Evolutionary conservation across 2,888 invertebrate species (phyloP).

Genomic region (Polydrusus tereticollis): DNA sequence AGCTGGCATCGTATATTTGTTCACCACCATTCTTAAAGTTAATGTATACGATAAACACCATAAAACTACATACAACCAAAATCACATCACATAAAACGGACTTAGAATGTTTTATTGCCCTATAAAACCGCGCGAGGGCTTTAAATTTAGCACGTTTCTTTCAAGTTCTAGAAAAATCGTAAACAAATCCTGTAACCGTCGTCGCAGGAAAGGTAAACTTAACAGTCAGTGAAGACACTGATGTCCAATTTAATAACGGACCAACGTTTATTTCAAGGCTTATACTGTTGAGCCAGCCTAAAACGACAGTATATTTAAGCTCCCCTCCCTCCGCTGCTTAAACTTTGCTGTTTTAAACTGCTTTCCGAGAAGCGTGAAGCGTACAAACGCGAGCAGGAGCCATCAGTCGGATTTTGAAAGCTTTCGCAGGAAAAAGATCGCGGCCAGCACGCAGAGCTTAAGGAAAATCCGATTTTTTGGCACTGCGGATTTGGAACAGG

Average conservation of each 20-base stretch:
- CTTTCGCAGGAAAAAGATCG: slow-evolving; percentile 33
- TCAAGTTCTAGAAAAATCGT: slow-evolving; percentile 30
- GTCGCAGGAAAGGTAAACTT: slow-evolving; percentile 23
- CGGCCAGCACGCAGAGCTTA: slow-evolving; percentile 9
- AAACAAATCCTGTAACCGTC: slow-evolving; percentile 24
- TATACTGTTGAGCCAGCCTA: slow-evolving; percentile 52
- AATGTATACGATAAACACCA: slow-evolving; percentile 37
- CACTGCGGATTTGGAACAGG: slow-evolving; percentile 38
- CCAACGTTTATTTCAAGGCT: slow-evolving; percentile 41
- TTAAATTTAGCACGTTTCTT: slow-evolving; percentile 16
- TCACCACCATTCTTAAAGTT: slow-evolving; percentile 63
- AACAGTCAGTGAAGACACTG: slow-evolving; percentile 31
- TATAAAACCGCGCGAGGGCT: slow-evolving; percentile 27
- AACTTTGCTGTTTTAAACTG: slow-evolving; percentile 51
- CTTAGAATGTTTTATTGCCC: slow-evolving; percentile 6
- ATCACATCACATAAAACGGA: slow-evolving; percentile 42
- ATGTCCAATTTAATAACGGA: slow-evolving; percentile 23
- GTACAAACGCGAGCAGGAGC: slow-evolving; percentile 31
- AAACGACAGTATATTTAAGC: slow-evolving; percentile 54
- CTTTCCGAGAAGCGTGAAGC: slow-evolving; percentile 54
- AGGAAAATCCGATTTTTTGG: slow-evolving; percentile 33
- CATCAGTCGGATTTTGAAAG: slow-evolving; percentile 23
- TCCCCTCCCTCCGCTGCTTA: slow-evolving; percentile 54
- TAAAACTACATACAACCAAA: slow-evolving; percentile 44
- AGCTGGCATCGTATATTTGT: slow-evolving; percentile 63